Base-by-base conservation (phyloP, 2,113 vertebrate genomes). In the Asarcornis scutulata region DNA sequence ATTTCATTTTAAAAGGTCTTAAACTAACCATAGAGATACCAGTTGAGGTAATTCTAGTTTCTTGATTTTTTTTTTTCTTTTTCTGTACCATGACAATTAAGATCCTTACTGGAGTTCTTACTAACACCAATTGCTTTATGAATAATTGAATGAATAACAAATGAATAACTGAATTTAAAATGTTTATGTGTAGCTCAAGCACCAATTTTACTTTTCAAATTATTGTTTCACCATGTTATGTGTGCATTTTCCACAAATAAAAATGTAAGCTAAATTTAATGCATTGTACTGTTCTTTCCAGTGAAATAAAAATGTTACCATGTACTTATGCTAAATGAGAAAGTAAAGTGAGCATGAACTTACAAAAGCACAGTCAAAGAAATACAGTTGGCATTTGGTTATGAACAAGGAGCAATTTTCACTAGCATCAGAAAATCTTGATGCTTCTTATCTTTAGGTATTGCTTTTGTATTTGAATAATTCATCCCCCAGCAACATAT, bases 401-500 rank as follows among this genome's bases (percentile, higher is more conserved):
- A 11, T 4, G 32, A 34, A 22, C 6, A 62, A 81, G 8, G 1
- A 71, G 3, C 38, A 52, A 13, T 27, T 40, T 87, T 9, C 46
- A 48, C 20, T 48, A 48, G 46, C 46, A 48, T 48, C 46, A 48
- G 20, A 48, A 48, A 48, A 48, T 48, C 46, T 48, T 48, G 46
- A 22, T 48, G 46, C 46, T 48, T 22, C 60, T 38, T 11, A 36
- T 38, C 9, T 6, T 13, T 18, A 3, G 0, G 0, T 27, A 6
- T 48, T 81, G 63, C 1, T 55, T 52, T 26, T 60, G 7, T 1
- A 13, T 36, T 36, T 48, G 1, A n/a, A 18, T n/a, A 62, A 62
- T 20, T 17, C 5, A 5, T 2, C 4, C 3, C 6, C 3, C 4
- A 38, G 2, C 7, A 36, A 22, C 8, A 60, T 3, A 66, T 2